A percentile compares a stretch with the other conserved stretches of the same genome.
Evolutionary conservation across 2,113 vertebrate species (phyloP).

Genomic region (Onychostoma macrolepis): DNA sequence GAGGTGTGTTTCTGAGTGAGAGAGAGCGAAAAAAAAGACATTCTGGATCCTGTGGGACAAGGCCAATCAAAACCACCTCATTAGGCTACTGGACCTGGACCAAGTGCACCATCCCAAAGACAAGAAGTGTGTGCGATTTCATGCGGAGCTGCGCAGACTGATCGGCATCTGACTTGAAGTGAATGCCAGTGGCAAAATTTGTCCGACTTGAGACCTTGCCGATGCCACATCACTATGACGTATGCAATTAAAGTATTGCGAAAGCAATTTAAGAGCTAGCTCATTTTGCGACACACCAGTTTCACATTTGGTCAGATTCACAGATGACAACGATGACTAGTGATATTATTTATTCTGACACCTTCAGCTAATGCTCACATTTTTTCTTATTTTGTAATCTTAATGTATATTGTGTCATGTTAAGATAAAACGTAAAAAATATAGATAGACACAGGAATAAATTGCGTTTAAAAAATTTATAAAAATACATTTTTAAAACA

Average conservation of each 20-base stretch:
- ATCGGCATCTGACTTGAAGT: neutral
- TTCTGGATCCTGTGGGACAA: conserved; percentile 66
- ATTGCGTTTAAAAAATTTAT: too few species aligned
- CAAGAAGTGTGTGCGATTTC: conserved; percentile 49
- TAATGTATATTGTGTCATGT: too few species aligned
- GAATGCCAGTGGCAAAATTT: neutral
- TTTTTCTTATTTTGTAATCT: too few species aligned
- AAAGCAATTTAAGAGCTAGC: neutral
- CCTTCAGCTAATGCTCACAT: neutral
- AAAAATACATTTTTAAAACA: too few species aligned
- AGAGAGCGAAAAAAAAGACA: conserved; percentile 47
- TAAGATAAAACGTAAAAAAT: too few species aligned
- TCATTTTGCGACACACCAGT: neutral
- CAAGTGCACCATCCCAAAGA: conserved; percentile 67
- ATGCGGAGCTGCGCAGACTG: neutral
- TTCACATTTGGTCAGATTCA: neutral
- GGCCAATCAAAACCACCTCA: conserved; percentile 73
- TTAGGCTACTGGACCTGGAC: conserved; percentile 73
- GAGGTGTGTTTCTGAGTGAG: conserved; percentile 52
- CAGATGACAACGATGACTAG: neutral
- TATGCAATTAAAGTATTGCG: neutral
- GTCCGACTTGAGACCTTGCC: neutral
- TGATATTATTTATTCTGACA: neutral
- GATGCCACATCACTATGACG: neutral
- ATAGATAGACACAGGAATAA: too few species aligned